Percentiles rank a stretch among this genome's conserved stretches.
These are phyloP conservation scores for Paracentrotus lividus DNA, from an alignment of 53 echinoderm and acorn worm genomes.

Conservation along the genomic window DNA sequence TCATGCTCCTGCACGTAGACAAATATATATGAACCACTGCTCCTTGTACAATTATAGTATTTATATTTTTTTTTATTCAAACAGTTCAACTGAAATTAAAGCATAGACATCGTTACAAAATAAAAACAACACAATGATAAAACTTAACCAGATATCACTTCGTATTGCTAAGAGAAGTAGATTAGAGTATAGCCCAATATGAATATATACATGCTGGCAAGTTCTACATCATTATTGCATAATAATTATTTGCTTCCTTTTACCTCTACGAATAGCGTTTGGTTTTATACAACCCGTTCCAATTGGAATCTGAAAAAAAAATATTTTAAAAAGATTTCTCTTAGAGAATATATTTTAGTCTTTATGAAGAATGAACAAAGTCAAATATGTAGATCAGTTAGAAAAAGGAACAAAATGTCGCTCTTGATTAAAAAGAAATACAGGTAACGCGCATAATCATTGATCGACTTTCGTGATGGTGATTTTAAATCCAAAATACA, in stretches of 20 bases:
- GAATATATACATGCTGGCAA: conserved; percentile 37
- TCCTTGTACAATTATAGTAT: background rate
- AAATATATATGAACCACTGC: background rate
- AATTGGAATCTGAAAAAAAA: too few relatives aligned
- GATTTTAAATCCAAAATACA: too few relatives aligned
- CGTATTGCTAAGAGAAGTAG: background rate
- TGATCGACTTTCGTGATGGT: too few relatives aligned
- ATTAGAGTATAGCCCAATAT: background rate
- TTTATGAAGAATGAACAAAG: too few relatives aligned
- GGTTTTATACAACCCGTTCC: too few relatives aligned
- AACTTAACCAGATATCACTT: conserved; percentile 10
- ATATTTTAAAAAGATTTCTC: too few relatives aligned
- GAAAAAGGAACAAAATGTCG: too few relatives aligned
- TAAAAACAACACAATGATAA: background rate
- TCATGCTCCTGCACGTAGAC: background rate
- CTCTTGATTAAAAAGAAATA: too few relatives aligned
- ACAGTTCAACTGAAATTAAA: background rate
- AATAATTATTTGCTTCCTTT: background rate
- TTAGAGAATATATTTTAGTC: too few relatives aligned
- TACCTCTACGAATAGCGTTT: background rate
- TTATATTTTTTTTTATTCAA: background rate
- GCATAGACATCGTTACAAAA: background rate
- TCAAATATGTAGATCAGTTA: too few relatives aligned
- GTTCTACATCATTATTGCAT: conserved; percentile 44
- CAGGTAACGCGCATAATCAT: too few relatives aligned